Percentiles rank a stretch among this genome's conserved stretches.
Evolutionary conservation across 2,113 vertebrate genomes (phyloP).

Genomic region (Hydrolagus affinis): DNA sequence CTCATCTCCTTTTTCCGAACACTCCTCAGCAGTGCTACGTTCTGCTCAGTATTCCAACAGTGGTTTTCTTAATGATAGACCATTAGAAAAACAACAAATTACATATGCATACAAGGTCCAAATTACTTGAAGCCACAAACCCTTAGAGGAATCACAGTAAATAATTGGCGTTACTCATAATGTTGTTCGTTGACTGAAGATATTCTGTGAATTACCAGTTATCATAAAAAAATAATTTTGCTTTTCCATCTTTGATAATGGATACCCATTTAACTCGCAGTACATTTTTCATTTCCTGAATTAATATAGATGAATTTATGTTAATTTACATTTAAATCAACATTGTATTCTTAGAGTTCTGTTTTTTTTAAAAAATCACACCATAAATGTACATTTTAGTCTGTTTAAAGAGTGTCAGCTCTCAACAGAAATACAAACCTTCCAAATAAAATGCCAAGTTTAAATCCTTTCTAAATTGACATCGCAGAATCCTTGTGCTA

Average conservation of each 20-base stretch:
- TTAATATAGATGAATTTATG: background rate
- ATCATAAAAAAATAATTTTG: background rate
- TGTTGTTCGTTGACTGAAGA: background rate
- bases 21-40: too few relatives aligned
- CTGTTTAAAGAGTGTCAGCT: background rate
- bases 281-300: background rate
- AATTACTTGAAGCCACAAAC: too few relatives aligned
- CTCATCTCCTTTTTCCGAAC: too few relatives aligned
- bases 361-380: background rate
- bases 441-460: too few relatives aligned
- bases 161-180: too few relatives aligned
- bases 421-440: background rate
- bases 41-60: too few relatives aligned
- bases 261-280: background rate
- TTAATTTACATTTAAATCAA: background rate
- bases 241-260: background rate
- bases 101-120: too few relatives aligned
- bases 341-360: background rate
- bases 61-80: too few relatives aligned
- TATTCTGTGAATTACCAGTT: background rate
- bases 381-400: background rate
- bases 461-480: too few relatives aligned
- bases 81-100: too few relatives aligned
- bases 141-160: too few relatives aligned
- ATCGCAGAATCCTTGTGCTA: too few relatives aligned